Evolutionary conservation across 2,888 invertebrate species (phyloP), one percentile per base, ranked within the genome.

Genomic region (Glyphotaelius pellucidus): DNA sequence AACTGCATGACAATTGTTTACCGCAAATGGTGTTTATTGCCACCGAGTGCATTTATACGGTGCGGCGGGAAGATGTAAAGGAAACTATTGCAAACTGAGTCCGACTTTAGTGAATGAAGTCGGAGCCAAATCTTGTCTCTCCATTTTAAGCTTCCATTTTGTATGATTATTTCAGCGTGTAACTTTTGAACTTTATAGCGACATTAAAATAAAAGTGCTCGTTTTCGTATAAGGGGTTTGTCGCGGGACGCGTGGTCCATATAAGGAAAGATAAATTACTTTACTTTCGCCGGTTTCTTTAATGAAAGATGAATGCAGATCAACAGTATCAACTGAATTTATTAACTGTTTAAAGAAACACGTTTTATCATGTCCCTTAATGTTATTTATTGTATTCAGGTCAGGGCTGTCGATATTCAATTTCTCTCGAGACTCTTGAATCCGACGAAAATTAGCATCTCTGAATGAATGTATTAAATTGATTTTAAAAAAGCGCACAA

Each of bases 131-230:
- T n/a, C 38, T 42, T 35, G 86, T 86, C 86, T 86, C 86, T 86
- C 86, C 86, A 42, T 86, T 38, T 86, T 30, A 30, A 86, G n/a
- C 47, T 30, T 9, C 9, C 67, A 67, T 67, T 67, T 67, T 30
- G 86, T 42, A n/a, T n/a, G 47, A 38, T 86, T 86, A 86, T 42
- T 47, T 42, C n/a, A 42, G 38, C 85, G 19, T 35, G 83, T 83
- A 42, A 30, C 42, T 86, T 86, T 86, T 42, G 38, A 86, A 86
- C 42, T 86, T 86, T 86, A 86, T 86, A 42, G 86, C 86, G 38
- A 30, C 47, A 30, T 47, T 30, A 86, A 35, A 86, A n/a, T 86
- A 86, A 86, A 86, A 86, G 25, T 67, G 67, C 67, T 25, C n/a
- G 42, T 12, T 86, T 47, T 19, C 30, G 11, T 86, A 86, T 47